These are phyloP conservation scores for Columba livia DNA, from an alignment of 2,113 vertebrate species.

Conservation along the genomic window DNA sequence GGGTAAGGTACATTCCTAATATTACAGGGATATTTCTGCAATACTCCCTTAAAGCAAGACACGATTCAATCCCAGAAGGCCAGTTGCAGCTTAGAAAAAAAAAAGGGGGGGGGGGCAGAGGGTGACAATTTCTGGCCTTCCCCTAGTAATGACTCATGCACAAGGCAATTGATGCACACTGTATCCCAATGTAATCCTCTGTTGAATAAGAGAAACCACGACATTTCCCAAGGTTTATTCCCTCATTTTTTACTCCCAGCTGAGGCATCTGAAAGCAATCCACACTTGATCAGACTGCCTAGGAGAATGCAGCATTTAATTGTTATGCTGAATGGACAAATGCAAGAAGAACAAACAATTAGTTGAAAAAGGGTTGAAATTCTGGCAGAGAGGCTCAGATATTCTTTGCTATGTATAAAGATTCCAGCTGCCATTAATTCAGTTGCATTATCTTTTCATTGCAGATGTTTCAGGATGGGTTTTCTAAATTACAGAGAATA, in stretches of 20 bases:
- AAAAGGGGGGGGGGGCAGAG: neutral
- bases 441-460: conserved; percentile 3
- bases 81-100: neutral
- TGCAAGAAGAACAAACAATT: neutral
- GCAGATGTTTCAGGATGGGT: neutral
- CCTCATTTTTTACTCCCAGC: neutral
- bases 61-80: neutral
- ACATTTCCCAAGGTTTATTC: neutral
- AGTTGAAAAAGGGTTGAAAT: neutral
- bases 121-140: neutral
- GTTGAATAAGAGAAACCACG: neutral
- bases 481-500: neutral
- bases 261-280: neutral
- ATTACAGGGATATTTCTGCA: neutral
- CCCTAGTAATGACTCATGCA: neutral
- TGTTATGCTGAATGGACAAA: neutral
- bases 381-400: neutral
- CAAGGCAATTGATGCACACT: neutral
- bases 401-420: neutral
- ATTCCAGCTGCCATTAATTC: conserved; percentile 34
- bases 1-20: neutral
- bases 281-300: neutral
- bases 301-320: neutral
- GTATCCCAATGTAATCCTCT: neutral
- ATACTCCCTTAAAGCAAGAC: neutral